Evolutionary conservation across 2,113 vertebrate species (phyloP).

Genomic region (Cichladusa arquata): DNA sequence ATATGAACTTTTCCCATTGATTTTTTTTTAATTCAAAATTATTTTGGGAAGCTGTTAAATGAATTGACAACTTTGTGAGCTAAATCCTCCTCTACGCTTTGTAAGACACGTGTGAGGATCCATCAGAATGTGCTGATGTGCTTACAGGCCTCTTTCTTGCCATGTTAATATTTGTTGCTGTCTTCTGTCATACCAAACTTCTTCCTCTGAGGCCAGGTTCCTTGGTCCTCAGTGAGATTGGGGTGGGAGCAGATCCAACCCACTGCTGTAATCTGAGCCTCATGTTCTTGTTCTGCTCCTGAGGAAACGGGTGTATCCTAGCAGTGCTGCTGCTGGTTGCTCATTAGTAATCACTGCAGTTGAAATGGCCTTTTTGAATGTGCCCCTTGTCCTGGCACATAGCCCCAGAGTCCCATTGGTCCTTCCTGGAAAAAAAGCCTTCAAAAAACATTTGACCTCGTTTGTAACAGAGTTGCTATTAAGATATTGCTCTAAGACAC

Average conservation of each 20-base stretch:
- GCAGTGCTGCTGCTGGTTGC: background rate
- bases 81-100: background rate
- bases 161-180: background rate
- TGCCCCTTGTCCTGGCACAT: background rate
- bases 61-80: background rate
- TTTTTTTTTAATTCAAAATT: conserved; percentile 12
- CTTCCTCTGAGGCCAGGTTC: background rate
- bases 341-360: background rate
- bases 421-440: background rate
- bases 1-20: conserved; percentile 17
- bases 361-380: background rate
- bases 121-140: background rate
- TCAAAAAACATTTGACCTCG: background rate
- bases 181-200: background rate
- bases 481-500: background rate
- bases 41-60: conserved; percentile 35
- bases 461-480: background rate
- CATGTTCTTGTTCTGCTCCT: background rate
- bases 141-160: background rate
- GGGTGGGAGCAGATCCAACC: background rate
- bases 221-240: background rate
- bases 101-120: background rate
- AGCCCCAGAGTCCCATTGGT: background rate
- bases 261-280: background rate
- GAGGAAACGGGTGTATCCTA: background rate